Percentiles rank a stretch among this genome's conserved stretches.
Conservation (phyloP, 1,140 invertebrate genomes). For the Pectinophora gossypiella region DNA sequence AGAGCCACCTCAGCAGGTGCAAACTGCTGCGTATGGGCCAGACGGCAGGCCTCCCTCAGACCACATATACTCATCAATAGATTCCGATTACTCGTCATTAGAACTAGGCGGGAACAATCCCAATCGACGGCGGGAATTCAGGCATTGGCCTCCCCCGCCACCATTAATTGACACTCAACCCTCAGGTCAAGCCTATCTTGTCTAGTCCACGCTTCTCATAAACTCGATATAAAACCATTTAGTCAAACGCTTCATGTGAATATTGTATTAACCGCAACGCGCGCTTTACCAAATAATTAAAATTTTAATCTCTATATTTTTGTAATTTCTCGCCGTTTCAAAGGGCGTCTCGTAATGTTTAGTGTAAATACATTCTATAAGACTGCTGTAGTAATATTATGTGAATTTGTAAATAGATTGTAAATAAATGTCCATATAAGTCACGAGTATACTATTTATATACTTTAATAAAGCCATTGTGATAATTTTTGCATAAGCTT, state of each 20-base stretch:
- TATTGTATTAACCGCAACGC: constrained; percentile 57
- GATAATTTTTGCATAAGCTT: constrained; percentile 70
- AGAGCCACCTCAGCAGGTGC: constrained; percentile 50
- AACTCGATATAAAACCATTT: constrained; percentile 49
- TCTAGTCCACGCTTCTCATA: constrained; percentile 63
- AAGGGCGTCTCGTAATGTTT: constrained; percentile 61
- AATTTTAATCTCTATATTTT: constrained; percentile 72
- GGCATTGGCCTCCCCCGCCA: constrained; percentile 63
- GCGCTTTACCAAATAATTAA: constrained; percentile 73
- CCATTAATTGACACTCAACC: constrained; percentile 62
- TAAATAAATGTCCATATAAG: constrained; percentile 73
- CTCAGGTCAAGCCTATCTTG: constrained; percentile 67
- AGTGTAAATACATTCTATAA: constrained; percentile 74
- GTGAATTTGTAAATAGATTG: constrained; percentile 69
- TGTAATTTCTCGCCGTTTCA: constrained; percentile 67
- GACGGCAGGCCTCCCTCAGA: constrained; percentile 84
- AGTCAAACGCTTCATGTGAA: constrained; percentile 68
- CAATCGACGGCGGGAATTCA: constrained; percentile 57
- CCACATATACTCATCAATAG: constrained; percentile 91
- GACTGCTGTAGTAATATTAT: constrained; percentile 72
- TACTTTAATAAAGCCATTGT: constrained; percentile 75
- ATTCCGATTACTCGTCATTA: constrained; percentile 84
- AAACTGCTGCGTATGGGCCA: constrained; percentile 46
- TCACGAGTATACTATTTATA: constrained; percentile 75
- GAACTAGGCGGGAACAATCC: constrained; percentile 62